A percentile compares a stretch with the other conserved stretches of the same genome.
These are phyloP conservation scores for Drosophila nr. medialis DNA, from an alignment of 2,888 invertebrate genomes.

Conservation along the genomic window DNA sequence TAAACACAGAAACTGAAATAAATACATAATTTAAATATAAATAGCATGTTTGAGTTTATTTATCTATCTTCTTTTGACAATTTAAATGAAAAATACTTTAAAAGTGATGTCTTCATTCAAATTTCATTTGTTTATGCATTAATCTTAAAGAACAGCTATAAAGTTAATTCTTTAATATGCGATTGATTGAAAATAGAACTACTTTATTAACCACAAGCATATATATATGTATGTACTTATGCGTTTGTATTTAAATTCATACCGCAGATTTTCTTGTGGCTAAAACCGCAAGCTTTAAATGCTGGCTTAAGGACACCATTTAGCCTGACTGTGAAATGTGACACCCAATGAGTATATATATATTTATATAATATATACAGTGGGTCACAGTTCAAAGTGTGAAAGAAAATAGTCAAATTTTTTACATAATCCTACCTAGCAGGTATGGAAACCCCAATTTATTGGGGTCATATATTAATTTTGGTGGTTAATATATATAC, in stretches of 20 bases:
- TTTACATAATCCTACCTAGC: too few species aligned
- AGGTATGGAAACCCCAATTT: too few species aligned
- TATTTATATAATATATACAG: neutral
- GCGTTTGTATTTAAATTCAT: neutral
- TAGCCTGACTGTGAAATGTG: neutral
- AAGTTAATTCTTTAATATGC: neutral
- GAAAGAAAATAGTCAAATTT: too few species aligned
- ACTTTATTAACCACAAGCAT: neutral
- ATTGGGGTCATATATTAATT: too few species aligned
- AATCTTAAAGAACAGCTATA: neutral
- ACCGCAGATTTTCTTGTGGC: neutral
- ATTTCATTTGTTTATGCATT: neutral
- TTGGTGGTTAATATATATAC: too few species aligned
- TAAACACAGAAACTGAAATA: neutral
- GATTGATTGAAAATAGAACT: neutral
- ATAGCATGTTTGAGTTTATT: neutral
- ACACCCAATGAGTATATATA: neutral
- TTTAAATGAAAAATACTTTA: neutral
- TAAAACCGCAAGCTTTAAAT: constrained; percentile 1
- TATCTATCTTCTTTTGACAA: neutral
- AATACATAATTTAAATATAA: neutral
- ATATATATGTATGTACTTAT: neutral
- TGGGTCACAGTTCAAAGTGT: too few species aligned
- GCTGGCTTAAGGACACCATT: neutral
- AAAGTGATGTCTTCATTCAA: neutral